Conservation (phyloP, 2,888 invertebrate species). For the Leptarthrus brevirostris region DNA sequence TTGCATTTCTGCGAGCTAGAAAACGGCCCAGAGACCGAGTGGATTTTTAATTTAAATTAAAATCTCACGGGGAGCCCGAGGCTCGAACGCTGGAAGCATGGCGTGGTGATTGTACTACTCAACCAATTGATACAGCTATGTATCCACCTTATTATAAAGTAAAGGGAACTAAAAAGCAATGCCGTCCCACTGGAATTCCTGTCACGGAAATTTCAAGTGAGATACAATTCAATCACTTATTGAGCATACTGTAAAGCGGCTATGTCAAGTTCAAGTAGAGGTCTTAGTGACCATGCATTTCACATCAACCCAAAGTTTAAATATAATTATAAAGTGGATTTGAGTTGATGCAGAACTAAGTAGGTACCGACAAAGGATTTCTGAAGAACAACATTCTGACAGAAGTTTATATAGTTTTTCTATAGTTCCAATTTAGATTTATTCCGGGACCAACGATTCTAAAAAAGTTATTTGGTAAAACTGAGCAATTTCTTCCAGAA, state of each 20-base stretch:
- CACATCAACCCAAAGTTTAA: neutral
- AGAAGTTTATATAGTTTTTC: neutral
- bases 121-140: too few relatives aligned
- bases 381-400: constrained; percentile 3
- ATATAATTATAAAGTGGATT: constrained; percentile 7
- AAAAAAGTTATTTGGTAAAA: constrained; percentile 3
- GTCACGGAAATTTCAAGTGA: constrained; percentile 4
- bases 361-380: neutral
- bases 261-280: constrained; percentile 1
- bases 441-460: neutral
- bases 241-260: neutral
- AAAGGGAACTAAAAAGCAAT: neutral
- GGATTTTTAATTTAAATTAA: too few relatives aligned
- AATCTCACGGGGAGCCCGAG: too few relatives aligned
- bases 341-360: neutral
- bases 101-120: too few relatives aligned
- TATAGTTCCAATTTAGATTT: constrained; percentile 3
- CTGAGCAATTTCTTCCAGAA: neutral
- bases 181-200: neutral
- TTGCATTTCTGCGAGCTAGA: too few relatives aligned
- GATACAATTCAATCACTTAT: constrained; percentile 11
- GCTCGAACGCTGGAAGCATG: too few relatives aligned
- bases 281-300: neutral
- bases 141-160: constrained; percentile 2
- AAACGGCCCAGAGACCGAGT: too few relatives aligned